Conservation (phyloP, 1,140 invertebrate species). For the Lanistes nyassanus region DNA sequence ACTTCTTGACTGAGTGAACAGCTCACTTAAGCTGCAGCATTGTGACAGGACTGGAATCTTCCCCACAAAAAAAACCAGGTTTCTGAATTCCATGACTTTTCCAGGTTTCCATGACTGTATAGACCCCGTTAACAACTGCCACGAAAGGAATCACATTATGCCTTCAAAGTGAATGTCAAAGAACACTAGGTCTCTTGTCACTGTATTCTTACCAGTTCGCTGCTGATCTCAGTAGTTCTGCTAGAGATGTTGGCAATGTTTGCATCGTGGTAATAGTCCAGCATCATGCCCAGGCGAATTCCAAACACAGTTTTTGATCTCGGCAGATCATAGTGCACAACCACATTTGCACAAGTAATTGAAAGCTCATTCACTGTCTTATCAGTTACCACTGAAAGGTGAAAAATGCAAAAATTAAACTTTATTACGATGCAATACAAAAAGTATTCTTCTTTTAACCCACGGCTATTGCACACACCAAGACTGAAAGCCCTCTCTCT, state of each 20-base stretch:
- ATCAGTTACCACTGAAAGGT: slow-evolving; percentile 41
- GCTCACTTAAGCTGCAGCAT: too few relatives aligned
- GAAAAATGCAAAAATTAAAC: slow-evolving; percentile 4
- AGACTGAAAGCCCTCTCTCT: not conserved
- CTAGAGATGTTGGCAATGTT: not conserved
- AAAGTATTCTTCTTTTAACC: too few relatives aligned
- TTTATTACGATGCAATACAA: not conserved
- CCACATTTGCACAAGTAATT: slow-evolving; percentile 37
- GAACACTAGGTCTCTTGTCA: not conserved
- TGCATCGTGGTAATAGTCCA: slow-evolving; percentile 38
- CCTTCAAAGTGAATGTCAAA: not conserved
- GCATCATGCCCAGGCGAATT: slow-evolving; percentile 44
- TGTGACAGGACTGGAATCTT: too few relatives aligned
- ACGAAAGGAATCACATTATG: not conserved
- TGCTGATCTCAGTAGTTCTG: not conserved
- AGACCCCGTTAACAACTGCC: not conserved
- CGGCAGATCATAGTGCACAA: slow-evolving; percentile 49
- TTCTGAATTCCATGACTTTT: too few relatives aligned
- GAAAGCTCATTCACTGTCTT: slow-evolving; percentile 30
- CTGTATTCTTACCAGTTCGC: not conserved
- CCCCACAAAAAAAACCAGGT: too few relatives aligned
- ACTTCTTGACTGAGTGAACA: too few relatives aligned
- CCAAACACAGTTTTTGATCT: slow-evolving; percentile 48
- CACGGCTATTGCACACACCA: not conserved
- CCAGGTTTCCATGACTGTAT: too few relatives aligned